Conservation (phyloP, 1,140 invertebrate genomes). For the Mactra quadrangularis region DNA sequence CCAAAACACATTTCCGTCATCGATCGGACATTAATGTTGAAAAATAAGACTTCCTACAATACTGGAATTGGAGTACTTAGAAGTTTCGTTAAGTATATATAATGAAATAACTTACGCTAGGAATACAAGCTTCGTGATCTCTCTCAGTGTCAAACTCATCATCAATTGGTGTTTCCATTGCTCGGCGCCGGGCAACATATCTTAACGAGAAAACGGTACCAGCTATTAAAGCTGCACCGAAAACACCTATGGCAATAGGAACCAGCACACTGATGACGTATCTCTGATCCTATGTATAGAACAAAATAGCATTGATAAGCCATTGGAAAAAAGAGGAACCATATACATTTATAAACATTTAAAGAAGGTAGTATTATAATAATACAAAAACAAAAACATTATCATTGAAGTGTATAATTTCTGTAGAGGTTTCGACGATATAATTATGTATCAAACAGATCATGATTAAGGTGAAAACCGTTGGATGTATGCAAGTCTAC, state of each 20-base stretch:
- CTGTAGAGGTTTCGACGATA: too few relatives aligned
- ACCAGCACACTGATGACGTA: slow-evolving; percentile 9
- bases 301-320: too few relatives aligned
- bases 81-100: not conserved
- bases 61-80: not conserved
- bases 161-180: not conserved
- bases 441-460: too few relatives aligned
- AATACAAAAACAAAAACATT: too few relatives aligned
- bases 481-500: too few relatives aligned
- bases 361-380: too few relatives aligned
- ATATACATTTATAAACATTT: not conserved
- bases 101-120: slow-evolving; percentile 1
- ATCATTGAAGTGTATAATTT: too few relatives aligned
- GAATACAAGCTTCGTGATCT: not conserved
- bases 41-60: too few relatives aligned
- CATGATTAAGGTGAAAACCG: too few relatives aligned
- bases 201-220: slow-evolving; percentile 2
- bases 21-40: too few relatives aligned
- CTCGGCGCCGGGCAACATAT: not conserved
- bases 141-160: not conserved
- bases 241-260: slow-evolving; percentile 10
- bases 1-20: too few relatives aligned
- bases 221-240: slow-evolving; percentile 17
- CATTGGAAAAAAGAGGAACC: not conserved
- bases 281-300: slow-evolving; percentile 18